Evolutionary conservation across 2,888 invertebrate genomes (phyloP).

Genomic region (Pachydiplax longipennis): DNA sequence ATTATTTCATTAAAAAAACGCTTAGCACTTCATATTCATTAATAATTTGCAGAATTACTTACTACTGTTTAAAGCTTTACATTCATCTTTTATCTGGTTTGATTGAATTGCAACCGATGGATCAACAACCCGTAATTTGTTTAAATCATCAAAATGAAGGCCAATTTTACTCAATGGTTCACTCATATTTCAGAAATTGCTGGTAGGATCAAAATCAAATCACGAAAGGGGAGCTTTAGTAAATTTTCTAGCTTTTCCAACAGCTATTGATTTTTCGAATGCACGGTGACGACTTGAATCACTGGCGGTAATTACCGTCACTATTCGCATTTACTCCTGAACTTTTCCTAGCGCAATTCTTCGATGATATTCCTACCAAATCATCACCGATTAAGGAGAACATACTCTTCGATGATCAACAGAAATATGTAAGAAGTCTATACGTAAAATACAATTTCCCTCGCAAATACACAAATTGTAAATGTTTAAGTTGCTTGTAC

Average conservation of each 20-base stretch:
- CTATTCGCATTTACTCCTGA: too few species aligned
- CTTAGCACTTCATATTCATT: background rate
- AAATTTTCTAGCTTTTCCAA: background rate
- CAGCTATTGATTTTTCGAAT: background rate
- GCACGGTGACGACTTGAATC: background rate
- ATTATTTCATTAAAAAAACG: background rate
- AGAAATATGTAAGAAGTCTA: too few species aligned
- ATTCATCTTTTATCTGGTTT: constrained; percentile 15
- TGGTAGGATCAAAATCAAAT: background rate
- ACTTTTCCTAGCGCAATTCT: too few species aligned
- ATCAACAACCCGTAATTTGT: background rate
- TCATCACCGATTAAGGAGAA: too few species aligned
- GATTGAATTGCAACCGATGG: constrained; percentile 5
- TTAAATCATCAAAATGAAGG: constrained; percentile 12
- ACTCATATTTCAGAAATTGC: background rate
- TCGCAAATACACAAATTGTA: too few species aligned
- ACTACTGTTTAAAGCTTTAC: background rate
- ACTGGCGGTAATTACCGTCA: background rate
- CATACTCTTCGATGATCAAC: too few species aligned
- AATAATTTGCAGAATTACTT: background rate
- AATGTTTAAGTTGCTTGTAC: too few species aligned
- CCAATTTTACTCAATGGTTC: background rate
- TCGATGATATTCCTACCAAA: too few species aligned
- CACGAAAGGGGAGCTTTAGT: background rate
- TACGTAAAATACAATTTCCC: too few species aligned